Percentiles rank a stretch among this genome's conserved stretches.
These are phyloP conservation scores for Colletes latitarsis DNA, from an alignment of 1,140 invertebrate species.

Conservation along the genomic window DNA sequence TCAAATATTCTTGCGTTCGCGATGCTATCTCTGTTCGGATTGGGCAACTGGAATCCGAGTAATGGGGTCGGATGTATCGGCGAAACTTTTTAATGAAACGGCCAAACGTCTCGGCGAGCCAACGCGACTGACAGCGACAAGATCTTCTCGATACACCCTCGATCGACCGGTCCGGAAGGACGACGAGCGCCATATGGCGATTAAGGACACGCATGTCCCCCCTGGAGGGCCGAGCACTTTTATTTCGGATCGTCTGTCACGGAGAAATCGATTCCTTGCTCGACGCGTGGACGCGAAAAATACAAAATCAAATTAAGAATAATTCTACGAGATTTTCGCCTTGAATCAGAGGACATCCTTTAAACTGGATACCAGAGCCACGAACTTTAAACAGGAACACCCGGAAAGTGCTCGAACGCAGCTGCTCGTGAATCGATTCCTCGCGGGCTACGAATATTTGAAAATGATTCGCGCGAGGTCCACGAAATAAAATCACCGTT, in stretches of 20 bases:
- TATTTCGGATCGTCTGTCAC: neutral
- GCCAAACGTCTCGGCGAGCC: neutral
- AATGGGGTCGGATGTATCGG: neutral
- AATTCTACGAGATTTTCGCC: too few species aligned
- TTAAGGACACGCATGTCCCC: neutral
- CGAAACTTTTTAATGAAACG: neutral
- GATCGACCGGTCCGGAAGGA: constrained; percentile 12
- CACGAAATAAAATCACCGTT: too few species aligned
- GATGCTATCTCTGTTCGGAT: constrained; percentile 11
- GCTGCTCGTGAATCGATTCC: too few species aligned
- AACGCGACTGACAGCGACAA: neutral
- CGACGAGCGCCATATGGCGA: constrained; percentile 34
- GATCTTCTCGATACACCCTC: neutral
- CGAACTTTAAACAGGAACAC: too few species aligned
- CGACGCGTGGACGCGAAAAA: neutral
- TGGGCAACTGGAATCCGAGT: neutral
- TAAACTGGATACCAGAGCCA: too few species aligned
- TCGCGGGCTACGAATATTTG: too few species aligned
- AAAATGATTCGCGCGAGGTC: too few species aligned
- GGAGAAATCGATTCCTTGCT: neutral
- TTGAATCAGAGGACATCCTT: too few species aligned
- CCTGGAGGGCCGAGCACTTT: neutral
- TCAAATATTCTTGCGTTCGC: constrained; percentile 19
- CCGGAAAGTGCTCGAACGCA: too few species aligned
- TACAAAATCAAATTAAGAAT: too few species aligned